These are phyloP conservation scores for Mycalesis mineus DNA, from an alignment of 2,888 invertebrate species.

Conservation along the genomic window DNA sequence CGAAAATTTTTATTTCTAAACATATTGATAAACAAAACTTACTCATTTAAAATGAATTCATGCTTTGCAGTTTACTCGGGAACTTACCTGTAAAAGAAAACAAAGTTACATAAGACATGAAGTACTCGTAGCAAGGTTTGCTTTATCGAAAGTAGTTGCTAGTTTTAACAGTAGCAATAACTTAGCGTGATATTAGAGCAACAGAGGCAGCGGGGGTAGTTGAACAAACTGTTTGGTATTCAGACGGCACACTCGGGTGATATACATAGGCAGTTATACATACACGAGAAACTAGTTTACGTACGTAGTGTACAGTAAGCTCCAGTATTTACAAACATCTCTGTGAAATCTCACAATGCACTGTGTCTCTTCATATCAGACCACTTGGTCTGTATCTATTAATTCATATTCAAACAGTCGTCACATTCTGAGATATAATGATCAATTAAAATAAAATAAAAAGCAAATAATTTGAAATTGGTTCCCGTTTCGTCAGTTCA, in stretches of 20 bases:
- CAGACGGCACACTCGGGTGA: slow-evolving; percentile 43
- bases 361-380: too few species aligned
- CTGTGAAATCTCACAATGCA: slow-evolving; percentile 6
- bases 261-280: slow-evolving; percentile 36
- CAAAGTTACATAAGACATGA: not conserved
- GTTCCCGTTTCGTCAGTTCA: too few species aligned
- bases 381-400: too few species aligned
- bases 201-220: slow-evolving; percentile 38
- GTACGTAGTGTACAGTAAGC: slow-evolving; percentile 17
- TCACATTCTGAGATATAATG: too few species aligned
- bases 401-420: too few species aligned
- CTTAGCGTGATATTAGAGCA: slow-evolving; percentile 26
- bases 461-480: too few species aligned
- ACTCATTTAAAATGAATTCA: too few species aligned
- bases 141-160: not conserved
- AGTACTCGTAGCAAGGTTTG: not conserved
- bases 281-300: slow-evolving; percentile 34
- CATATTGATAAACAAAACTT: too few species aligned
- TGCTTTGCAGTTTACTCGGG: not conserved
- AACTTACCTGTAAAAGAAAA: not conserved
- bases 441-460: too few species aligned
- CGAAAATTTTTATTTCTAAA: too few species aligned
- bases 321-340: not conserved
- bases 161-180: slow-evolving; percentile 16
- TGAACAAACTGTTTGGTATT: slow-evolving; percentile 52